Evolutionary conservation across 2,113 vertebrate species (phyloP), one percentile per base, ranked within the genome.

Genomic region (Osmerus eperlanus): DNA sequence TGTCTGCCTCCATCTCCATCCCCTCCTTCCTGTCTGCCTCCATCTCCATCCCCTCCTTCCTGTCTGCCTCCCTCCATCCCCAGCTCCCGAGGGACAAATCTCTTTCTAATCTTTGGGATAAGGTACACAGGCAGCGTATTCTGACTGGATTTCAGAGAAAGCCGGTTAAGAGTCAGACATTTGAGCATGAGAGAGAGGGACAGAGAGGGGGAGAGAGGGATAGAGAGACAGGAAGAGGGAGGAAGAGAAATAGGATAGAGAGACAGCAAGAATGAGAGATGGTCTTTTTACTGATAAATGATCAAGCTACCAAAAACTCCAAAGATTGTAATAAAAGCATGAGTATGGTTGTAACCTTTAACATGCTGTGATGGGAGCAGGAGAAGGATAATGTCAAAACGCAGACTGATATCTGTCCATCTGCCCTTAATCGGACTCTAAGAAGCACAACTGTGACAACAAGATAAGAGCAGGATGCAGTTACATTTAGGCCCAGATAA

Each of bases 101-200:
- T 80, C 69, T 47, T 67, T 69, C 76, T 87, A 85, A 86, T 88
- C 87, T 81, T 71, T 62, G 16, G 63, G 72, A 87, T 85, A 78
- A 82, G 73, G 76, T 79, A 72, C 70, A 80, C 63, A 25, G 74
- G 74, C 60, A 52, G 51, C 68, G 79, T 76, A 62, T 66, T 83
- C 78, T 70, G 60, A 77, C 62, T 80, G 75, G 75, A 81, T 83
- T 88, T 82, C 73, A 76, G 19, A 60, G 55, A 81, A 85, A 83
- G 67, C 80, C 66, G 76, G 84, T 82, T 80, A 85, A 85, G 85
- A 72, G 61, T 54, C 58, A 58, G 72, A 71, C 70, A 80, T 75
- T 77, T 78, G 68, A 55, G 29, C 51, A 29, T 59, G 12, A 21
- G 14, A 65, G 19, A 25, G 21, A 28, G 14, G 25, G 5, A 55